phyloP scores from a whole-genome alignment of 2,888 invertebrate genomes.

The Cosmia trapezina region DNA sequence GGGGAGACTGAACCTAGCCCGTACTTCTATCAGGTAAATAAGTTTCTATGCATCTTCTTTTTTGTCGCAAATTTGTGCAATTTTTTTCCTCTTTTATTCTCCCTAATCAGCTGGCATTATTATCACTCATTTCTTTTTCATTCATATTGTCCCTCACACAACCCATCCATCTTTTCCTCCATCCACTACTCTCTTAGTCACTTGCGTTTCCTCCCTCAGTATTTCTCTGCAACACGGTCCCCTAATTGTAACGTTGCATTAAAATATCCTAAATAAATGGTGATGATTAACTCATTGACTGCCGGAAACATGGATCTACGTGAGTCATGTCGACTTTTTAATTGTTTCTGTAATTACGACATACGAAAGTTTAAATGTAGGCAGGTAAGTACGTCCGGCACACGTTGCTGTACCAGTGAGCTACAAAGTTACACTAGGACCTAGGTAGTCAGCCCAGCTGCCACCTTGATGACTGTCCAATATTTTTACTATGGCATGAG shows the following conservation, averaged over 20 bases:
- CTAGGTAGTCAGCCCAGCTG: no score
- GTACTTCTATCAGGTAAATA: constrained; percentile 97
- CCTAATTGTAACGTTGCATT: background rate
- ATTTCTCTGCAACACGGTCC: background rate
- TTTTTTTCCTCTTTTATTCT: background rate
- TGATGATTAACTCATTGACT: background rate
- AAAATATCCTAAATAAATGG: background rate
- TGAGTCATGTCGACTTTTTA: no score
- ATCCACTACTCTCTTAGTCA: background rate
- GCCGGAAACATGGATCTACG: no score
- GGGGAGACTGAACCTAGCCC: constrained; percentile 99
- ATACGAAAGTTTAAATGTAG: no score
- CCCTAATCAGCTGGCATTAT: background rate
- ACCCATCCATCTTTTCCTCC: background rate
- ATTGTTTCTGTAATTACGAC: no score
- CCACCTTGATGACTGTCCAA: background rate
- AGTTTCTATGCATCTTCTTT: background rate
- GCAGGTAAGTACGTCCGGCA: background rate
- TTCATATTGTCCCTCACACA: background rate
- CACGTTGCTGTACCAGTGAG: background rate
- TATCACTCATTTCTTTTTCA: background rate
- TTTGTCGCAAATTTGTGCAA: background rate
- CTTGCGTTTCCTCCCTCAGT: background rate
- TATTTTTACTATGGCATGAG: background rate
- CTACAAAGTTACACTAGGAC: background rate